Conservation (phyloP, 2,888 invertebrate genomes). For the Apodemia zela region DNA sequence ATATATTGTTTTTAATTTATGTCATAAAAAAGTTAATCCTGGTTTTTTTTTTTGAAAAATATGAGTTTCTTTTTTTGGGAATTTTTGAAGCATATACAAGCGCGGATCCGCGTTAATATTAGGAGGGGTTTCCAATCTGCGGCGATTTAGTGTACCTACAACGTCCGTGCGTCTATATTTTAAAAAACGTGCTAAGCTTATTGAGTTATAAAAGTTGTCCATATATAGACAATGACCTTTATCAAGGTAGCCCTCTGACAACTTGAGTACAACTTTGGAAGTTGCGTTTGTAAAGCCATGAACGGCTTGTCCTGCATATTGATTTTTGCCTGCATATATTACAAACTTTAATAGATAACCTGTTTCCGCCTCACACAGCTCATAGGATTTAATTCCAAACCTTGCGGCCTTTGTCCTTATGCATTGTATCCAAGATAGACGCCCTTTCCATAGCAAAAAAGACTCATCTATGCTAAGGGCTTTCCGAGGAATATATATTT, state of each 20-base stretch:
- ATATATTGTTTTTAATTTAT: too few species aligned
- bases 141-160: slow-evolving; percentile 1
- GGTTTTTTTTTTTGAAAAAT: too few species aligned
- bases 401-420: not conserved
- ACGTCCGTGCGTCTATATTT: not conserved
- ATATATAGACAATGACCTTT: not conserved
- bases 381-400: not conserved
- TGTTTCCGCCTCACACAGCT: slow-evolving; percentile 5
- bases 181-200: not conserved
- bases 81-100: too few species aligned
- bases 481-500: slow-evolving; percentile 10
- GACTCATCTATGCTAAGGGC: slow-evolving; percentile 4
- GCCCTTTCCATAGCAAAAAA: slow-evolving; percentile 2
- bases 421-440: slow-evolving; percentile 1
- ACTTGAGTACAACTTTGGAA: not conserved
- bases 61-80: too few species aligned
- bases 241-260: not conserved
- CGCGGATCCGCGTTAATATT: too few species aligned
- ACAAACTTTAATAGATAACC: not conserved
- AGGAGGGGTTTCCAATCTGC: slow-evolving; percentile 5
- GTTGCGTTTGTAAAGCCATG: slow-evolving; percentile 3
- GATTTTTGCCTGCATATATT: not conserved
- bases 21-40: too few species aligned
- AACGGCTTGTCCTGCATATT: not conserved
- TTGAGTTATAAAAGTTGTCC: not conserved